These are phyloP conservation scores for Agonopterix subpropinquella DNA, from an alignment of 2,888 invertebrate genomes.

Conservation along the genomic window DNA sequence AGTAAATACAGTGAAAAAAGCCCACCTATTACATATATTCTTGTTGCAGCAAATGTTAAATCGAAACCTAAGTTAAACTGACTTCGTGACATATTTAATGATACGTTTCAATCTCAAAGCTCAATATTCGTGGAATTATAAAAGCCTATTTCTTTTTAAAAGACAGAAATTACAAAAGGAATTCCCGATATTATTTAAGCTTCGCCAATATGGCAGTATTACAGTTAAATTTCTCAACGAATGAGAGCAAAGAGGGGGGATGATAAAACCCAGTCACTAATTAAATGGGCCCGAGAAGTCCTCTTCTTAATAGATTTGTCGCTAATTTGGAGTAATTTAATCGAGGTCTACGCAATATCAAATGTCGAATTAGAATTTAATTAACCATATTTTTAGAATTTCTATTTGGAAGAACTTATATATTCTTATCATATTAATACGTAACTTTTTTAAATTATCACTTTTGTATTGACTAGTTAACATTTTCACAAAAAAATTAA, in stretches of 20 bases:
- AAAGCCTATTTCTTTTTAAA: conserved; percentile 3
- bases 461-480: too few relatives aligned
- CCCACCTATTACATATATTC: too few relatives aligned
- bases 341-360: conserved; percentile 44
- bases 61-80: too few relatives aligned
- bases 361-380: conserved; percentile 49
- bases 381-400: conserved; percentile 15
- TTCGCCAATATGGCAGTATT: conserved; percentile 56
- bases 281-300: conserved; percentile 66
- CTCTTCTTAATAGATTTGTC: conserved; percentile 69
- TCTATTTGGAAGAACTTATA: not conserved
- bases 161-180: conserved; percentile 24
- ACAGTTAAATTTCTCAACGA: conserved; percentile 57
- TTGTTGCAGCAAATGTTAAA: too few relatives aligned
- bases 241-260: conserved; percentile 59
- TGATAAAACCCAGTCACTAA: conserved; percentile 71
- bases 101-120: too few relatives aligned
- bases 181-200: conserved; percentile 59
- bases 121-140: not conserved
- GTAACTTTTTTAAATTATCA: too few relatives aligned
- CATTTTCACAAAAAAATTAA: too few relatives aligned
- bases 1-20: too few relatives aligned
- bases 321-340: conserved; percentile 64
- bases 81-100: too few relatives aligned
- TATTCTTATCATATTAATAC: not conserved